Base-by-base conservation (phyloP, 2,888 invertebrate genomes). In the Carcina quercana region DNA sequence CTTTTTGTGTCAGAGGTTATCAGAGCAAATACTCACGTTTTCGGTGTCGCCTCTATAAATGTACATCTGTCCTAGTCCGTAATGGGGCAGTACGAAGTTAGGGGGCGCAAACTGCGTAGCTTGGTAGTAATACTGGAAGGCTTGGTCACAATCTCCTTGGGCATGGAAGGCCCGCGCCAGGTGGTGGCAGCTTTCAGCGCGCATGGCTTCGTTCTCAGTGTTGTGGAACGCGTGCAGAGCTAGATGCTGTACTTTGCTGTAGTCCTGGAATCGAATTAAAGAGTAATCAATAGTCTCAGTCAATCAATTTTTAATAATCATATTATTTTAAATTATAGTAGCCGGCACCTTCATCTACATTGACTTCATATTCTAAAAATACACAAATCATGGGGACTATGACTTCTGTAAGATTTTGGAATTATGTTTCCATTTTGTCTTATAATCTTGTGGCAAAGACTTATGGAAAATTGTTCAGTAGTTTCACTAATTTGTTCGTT, bases 31-130 rank as follows among this genome's bases (percentile, higher is more conserved):
- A 80, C 88, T 88, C 85, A 93, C 94, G 76, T 95, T 95, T 75
- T 97, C 97, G 1, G 92, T 90, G 62, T 99, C 98, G 0, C 96
- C 96, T 62, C 98, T 88, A 66, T 97, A 95, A 46, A 99, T 97
- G 66, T 99, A 98, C 97, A 99, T 98, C 73, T 99, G 99, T 0
- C 99, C 99, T 0, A 99, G 86, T 0, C 99, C 99, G 73, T 96
- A 99, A 79, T 97, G 96, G 0, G 99, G 99, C 33, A 99, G 78
- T 0, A 99, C 96, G 84, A 99, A 99, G 61, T 91, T 92, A 1
- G 94, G 88, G 0, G 97, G 94, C 0, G 98, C 97, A 73, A 98
- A 98, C 76, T 99, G 98, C 0, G 98, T 99, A 2, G 98, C 96
- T 72, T 98, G 98, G 67, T 98, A 98, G 66, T 98, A 98, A 75